phyloP scores from a whole-genome alignment of 2,888 invertebrate genomes.

The Ormyrus nitidulus region DNA sequence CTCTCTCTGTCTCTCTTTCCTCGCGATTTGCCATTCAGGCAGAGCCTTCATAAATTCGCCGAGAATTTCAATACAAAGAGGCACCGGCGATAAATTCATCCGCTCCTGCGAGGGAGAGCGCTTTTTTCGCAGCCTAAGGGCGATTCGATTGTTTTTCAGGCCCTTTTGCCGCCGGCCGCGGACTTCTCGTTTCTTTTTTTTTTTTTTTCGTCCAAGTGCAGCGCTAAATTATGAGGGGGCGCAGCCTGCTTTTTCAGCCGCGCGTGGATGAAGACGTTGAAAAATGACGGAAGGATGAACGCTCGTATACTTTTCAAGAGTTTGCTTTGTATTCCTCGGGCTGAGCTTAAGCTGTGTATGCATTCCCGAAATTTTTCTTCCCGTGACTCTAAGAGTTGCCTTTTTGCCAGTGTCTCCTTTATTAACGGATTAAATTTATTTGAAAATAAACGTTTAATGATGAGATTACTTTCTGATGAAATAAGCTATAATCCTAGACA shows the following conservation, averaged over 20 bases:
- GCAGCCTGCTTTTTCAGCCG: neutral
- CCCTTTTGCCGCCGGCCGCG: neutral
- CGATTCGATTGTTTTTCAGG: conserved; percentile 23
- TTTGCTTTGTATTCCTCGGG: too few relatives aligned
- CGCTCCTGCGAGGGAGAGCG: neutral
- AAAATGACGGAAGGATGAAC: conserved; percentile 6
- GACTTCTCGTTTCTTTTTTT: neutral
- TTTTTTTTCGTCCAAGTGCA: neutral
- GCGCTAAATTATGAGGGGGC: conserved; percentile 26
- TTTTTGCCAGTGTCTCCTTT: too few relatives aligned
- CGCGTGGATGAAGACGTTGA: conserved; percentile 22
- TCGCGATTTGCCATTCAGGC: conserved; percentile 40
- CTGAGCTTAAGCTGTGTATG: too few relatives aligned
- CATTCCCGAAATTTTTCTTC: too few relatives aligned
- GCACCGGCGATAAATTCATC: conserved; percentile 30
- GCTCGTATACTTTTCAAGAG: neutral
- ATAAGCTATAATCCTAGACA: too few relatives aligned
- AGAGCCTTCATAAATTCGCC: conserved; percentile 45
- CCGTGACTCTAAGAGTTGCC: too few relatives aligned
- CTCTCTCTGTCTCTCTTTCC: too few relatives aligned
- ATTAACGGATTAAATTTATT: too few relatives aligned
- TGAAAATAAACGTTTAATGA: too few relatives aligned
- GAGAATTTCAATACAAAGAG: conserved; percentile 48
- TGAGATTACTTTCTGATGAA: too few relatives aligned
- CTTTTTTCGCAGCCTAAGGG: conserved; percentile 8